Base-by-base conservation (phyloP, 2,113 vertebrate genomes). In the Gymnobelideus leadbeateri region DNA sequence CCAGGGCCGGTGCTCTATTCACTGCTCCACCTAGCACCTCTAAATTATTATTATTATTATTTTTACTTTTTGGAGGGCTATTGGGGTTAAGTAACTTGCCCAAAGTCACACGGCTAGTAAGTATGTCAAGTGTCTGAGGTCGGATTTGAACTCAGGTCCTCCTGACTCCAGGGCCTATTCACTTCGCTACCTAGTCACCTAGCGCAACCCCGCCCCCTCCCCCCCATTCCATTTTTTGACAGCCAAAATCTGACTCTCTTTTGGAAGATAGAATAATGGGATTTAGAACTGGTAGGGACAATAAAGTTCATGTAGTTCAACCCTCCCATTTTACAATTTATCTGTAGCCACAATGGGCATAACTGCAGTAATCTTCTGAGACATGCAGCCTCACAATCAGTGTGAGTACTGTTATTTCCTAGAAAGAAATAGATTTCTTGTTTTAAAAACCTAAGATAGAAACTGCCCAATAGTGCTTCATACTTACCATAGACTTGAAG, bases 401-500 rank as follows among this genome's bases (percentile, higher is more conserved):
- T n/a, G 37, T 21, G 68, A 77, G 6, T 77, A 6, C 37, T n/a
- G 37, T 19, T 77, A 77, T 77, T 77, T 77, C 37, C 37, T 77
- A 77, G 16, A 77, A 16, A n/a, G 37, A 43, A 77, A 77, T 21
- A 77, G 37, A n/a, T 14, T n/a, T 68, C 10, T 68, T 77, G 2
- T 77, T 77, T 77, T n/a, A 43, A 16, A 77, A 77, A 77, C 26
- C 2, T 61, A 31, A 61, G 57, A 12, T 12, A 61, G 26, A 61
- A 61, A 61, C 3, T 61, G 57, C 28, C 10, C 31, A 1, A 61
- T 61, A 10, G 28, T 93, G 49, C 46, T 47, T 90, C 37, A 51
- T 89, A 95, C 95, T 95, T 49, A 97, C 92, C 93, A 3, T 95
- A 96, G 49, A 97, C 1, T 0, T 23, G 1, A 46, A 95, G 25